These are phyloP conservation scores for Ceratosolen fusciceps DNA, from an alignment of 1,140 invertebrate species.

Conservation along the genomic window DNA sequence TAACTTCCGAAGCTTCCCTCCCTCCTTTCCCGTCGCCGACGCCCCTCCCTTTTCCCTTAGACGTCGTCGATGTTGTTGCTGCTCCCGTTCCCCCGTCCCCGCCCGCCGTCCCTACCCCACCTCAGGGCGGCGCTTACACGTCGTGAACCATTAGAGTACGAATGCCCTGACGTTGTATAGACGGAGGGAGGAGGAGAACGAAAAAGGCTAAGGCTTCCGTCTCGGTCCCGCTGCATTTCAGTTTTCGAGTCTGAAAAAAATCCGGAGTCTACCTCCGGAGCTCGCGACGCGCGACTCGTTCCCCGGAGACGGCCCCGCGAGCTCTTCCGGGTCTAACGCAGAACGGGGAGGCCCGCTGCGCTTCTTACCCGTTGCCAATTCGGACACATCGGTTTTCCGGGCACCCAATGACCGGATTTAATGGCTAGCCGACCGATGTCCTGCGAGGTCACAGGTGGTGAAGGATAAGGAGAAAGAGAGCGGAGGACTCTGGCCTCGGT, in stretches of 20 bases:
- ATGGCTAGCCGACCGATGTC: too few relatives aligned
- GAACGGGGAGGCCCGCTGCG: too few relatives aligned
- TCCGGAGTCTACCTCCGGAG: constrained; percentile 21
- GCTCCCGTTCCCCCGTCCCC: too few relatives aligned
- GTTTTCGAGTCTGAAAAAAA: constrained; percentile 23
- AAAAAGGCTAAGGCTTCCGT: constrained; percentile 1
- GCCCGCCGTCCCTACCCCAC: neutral
- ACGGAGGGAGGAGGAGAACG: neutral
- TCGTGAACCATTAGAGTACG: neutral
- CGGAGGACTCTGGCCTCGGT: too few relatives aligned
- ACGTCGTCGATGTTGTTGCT: too few relatives aligned
- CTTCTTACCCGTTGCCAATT: neutral
- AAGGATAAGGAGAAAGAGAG: too few relatives aligned
- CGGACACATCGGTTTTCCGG: neutral
- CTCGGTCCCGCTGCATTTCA: constrained; percentile 14
- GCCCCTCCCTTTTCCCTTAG: neutral
- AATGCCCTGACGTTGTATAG: neutral
- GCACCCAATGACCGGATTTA: neutral
- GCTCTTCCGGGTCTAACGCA: neutral
- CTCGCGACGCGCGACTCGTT: neutral
- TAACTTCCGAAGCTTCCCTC: neutral
- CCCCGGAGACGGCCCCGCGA: neutral
- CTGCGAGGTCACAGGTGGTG: too few relatives aligned
- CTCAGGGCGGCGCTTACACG: neutral
- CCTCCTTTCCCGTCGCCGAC: neutral